phyloP scores from a whole-genome alignment of 2,113 vertebrate genomes.

The Dipodomys ordii region DNA sequence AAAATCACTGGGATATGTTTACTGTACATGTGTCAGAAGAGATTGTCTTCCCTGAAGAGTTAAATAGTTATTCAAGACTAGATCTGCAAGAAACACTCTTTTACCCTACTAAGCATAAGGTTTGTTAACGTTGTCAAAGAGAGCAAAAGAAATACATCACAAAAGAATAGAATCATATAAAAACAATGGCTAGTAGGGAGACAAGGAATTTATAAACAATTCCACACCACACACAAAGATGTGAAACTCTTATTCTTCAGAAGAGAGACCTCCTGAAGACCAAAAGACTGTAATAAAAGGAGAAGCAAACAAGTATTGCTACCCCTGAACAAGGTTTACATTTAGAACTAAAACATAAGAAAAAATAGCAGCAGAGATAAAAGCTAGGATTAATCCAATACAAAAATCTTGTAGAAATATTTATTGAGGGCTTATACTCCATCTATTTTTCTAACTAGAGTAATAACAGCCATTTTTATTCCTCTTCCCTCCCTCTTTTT shows the following conservation, averaged over 20 bases:
- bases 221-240: not conserved
- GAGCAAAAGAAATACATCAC: not conserved
- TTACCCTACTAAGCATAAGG: not conserved
- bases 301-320: too few relatives aligned
- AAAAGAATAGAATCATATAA: not conserved
- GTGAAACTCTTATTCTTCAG: not conserved
- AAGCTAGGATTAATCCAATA: constrained; percentile 26
- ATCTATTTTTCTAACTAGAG: not conserved
- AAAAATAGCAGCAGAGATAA: constrained; percentile 36
- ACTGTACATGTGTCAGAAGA: not conserved
- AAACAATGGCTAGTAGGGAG: constrained; percentile 6
- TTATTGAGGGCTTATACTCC: not conserved
- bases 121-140: constrained; percentile 33
- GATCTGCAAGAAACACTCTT: not conserved
- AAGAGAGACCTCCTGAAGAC: not conserved
- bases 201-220: not conserved
- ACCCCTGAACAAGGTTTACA: too few relatives aligned
- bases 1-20: constrained; percentile 49
- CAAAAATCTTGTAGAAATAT: not conserved
- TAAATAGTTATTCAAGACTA: not conserved
- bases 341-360: not conserved
- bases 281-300: not conserved
- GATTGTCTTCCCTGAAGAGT: not conserved
- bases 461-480: not conserved
- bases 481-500: not conserved